Evolutionary conservation across 2,888 invertebrate genomes (phyloP).

Genomic region (Idaea biselata): DNA sequence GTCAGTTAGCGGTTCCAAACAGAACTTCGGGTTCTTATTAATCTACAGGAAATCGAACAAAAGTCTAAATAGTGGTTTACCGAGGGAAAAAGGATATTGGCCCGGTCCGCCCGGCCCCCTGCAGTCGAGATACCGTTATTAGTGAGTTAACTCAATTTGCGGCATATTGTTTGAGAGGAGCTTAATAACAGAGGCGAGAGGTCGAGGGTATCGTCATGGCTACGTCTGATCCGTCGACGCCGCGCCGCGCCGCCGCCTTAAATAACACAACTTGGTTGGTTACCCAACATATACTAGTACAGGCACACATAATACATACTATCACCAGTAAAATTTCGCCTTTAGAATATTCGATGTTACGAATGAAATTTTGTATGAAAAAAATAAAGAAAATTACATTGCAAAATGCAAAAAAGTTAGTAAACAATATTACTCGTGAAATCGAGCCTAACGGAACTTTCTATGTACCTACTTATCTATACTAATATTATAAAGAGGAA

Average conservation of each 20-base stretch:
- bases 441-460: too few relatives aligned
- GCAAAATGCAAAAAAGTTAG: too few relatives aligned
- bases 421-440: too few relatives aligned
- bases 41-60: conserved; percentile 71
- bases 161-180: conserved; percentile 78
- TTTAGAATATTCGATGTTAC: too few relatives aligned
- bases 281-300: not conserved
- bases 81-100: conserved; percentile 62
- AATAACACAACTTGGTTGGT: conserved; percentile 22
- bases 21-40: conserved; percentile 62
- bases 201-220: conserved; percentile 64
- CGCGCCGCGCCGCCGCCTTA: conserved; percentile 19
- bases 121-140: conserved; percentile 74
- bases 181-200: conserved; percentile 77
- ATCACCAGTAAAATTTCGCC: too few relatives aligned
- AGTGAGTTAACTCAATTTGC: conserved; percentile 80
- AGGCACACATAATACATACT: too few relatives aligned
- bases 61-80: conserved; percentile 59
- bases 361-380: too few relatives aligned
- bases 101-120: conserved; percentile 64
- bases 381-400: too few relatives aligned
- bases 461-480: too few relatives aligned
- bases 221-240: conserved; percentile 56
- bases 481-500: too few relatives aligned
- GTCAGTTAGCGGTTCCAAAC: conserved; percentile 43